phyloP scores from a whole-genome alignment of 2,888 invertebrate genomes.

The Folsomia manolachei region DNA sequence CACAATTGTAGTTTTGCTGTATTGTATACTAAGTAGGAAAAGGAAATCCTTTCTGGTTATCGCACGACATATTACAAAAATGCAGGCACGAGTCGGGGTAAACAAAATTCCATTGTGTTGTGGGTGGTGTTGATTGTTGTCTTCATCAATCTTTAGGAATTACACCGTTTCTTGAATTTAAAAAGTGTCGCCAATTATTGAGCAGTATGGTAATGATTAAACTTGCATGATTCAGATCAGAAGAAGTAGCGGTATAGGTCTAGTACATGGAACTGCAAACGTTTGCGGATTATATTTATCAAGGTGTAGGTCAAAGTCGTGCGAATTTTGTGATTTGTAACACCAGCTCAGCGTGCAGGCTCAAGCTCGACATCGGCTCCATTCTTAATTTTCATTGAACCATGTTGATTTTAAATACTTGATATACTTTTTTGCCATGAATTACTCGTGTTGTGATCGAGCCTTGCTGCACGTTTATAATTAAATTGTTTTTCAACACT shows the following conservation, averaged over 20 bases:
- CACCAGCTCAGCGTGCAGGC: no score
- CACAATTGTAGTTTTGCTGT: neutral
- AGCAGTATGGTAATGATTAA: neutral
- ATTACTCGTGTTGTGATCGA: no score
- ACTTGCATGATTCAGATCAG: no score
- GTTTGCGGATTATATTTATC: no score
- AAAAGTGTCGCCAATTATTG: neutral
- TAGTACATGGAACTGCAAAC: no score
- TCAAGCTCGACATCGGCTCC: no score
- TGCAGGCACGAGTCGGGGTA: neutral
- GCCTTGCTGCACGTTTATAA: no score
- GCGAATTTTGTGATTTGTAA: neutral
- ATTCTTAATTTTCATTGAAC: neutral
- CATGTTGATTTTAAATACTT: neutral
- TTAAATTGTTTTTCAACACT: no score
- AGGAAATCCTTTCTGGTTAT: neutral
- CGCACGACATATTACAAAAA: neutral
- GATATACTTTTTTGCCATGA: neutral
- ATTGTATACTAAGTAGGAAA: neutral
- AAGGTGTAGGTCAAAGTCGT: conserved; percentile 16
- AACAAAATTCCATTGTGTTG: no score
- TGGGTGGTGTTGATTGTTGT: neutral
- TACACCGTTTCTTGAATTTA: neutral
- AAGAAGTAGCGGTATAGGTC: no score
- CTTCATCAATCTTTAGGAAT: neutral